Evolutionary conservation across 2,113 vertebrate species (phyloP), one percentile per base, ranked within the genome.

Genomic region (Greenwoodochromis staneri): DNA sequence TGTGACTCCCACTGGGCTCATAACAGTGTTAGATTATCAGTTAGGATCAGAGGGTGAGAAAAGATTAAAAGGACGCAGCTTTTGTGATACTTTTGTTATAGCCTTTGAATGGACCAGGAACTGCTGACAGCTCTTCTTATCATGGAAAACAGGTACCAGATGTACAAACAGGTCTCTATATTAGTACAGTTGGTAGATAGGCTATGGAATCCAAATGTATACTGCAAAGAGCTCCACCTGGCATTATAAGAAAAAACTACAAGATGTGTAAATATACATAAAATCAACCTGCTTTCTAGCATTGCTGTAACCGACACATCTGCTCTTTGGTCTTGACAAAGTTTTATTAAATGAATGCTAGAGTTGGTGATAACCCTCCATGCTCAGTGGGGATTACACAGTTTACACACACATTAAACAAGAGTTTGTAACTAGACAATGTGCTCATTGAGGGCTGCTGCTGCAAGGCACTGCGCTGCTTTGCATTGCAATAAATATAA

Each of bases 101-200:
- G 51, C 42, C 36, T 55, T 63, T 73, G 45, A 89, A 84, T 89
- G 53, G 47, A 81, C 63, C 54, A 27, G 19, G 38, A 73, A 82
- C 69, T 12, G 19, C 54, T 40, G 49, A 19, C 2, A 53, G 27
- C 61, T 84, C 6, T 61, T 87, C 80, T 89, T 84, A 87, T 91
- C 86, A 17, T 29, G 17, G 69, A 63, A 89, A 89, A 81, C 91
- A 92, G 86, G 71, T 69, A 80, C 63, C 89, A 91, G 87, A 89
- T 94, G 82, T 83, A 87, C 57, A 90, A 90, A 87, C 78, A 91
- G 83, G 84, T 89, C 88, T 49, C 29, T 42, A 36, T 78, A 40
- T 85, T 71, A 76, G 71, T 47, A 66, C 34, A 47, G 84, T 21
- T 85, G 81, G 19, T 78, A 51, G 45, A 34, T 31, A 3, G 45